Conservation (phyloP, 2,113 vertebrate genomes). For the Lepisosteus osseus region DNA sequence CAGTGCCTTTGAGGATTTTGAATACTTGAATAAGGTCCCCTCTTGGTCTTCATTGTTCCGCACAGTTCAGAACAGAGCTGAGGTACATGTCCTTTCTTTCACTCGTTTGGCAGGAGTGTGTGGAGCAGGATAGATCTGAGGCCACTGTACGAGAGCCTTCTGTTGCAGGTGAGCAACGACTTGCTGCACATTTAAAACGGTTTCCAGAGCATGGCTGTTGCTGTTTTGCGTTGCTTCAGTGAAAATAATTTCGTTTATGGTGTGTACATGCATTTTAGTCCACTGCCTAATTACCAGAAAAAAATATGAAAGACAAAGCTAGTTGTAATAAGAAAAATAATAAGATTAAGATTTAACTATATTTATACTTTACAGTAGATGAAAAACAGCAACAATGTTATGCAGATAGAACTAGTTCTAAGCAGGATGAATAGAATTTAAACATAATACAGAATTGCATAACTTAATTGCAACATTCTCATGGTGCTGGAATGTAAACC, state of each 20-base stretch:
- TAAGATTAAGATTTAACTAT: background rate
- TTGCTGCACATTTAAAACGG: no score
- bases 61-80: no score
- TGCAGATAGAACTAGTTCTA: no score
- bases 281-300: background rate
- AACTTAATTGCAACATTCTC: no score
- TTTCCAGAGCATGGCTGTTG: background rate
- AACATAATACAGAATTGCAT: no score
- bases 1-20: no score
- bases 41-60: no score
- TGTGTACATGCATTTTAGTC: no score
- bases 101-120: conserved; percentile 24
- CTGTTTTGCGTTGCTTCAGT: background rate
- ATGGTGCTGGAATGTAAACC: background rate
- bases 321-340: background rate
- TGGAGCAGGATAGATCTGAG: conserved; percentile 17
- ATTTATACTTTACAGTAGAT: no score
- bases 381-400: no score
- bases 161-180: conserved; percentile 31
- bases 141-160: conserved; percentile 24
- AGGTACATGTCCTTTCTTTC: background rate
- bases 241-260: background rate
- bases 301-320: background rate
- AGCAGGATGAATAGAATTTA: no score
- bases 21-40: no score